A percentile compares a stretch with the other conserved stretches of the same genome.
phyloP scores from a whole-genome alignment of 2,888 invertebrate genomes.

The Dimorphilus gyrociliatus region DNA sequence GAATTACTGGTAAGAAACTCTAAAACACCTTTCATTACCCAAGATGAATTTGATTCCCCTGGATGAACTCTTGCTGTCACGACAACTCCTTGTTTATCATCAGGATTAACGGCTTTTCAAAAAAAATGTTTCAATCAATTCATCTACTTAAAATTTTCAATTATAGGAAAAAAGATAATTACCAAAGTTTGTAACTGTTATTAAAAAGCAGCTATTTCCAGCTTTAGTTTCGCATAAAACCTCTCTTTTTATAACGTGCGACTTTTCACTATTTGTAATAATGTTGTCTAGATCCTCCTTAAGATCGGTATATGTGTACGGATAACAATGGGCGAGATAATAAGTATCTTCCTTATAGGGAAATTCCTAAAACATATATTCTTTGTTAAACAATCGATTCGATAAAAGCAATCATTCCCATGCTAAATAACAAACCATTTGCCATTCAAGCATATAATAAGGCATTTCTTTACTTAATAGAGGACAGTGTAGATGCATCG shows the following conservation, averaged over 20 bases:
- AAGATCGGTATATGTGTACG: constrained; percentile 36
- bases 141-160: no score
- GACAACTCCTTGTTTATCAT: constrained; percentile 26
- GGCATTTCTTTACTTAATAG: constrained; percentile 24
- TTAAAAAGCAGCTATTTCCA: constrained; percentile 35
- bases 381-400: background rate
- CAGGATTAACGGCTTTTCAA: no score
- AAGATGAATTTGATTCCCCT: constrained; percentile 33
- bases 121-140: no score
- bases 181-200: constrained; percentile 34
- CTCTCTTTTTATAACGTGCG: constrained; percentile 20
- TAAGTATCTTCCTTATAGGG: constrained; percentile 24
- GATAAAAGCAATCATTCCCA: no score
- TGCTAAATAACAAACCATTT: constrained; percentile 31
- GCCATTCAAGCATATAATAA: constrained; percentile 33
- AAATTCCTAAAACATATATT: constrained; percentile 23
- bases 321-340: constrained; percentile 36
- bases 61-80: constrained; percentile 34
- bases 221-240: constrained; percentile 34
- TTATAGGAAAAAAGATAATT: constrained; percentile 7
- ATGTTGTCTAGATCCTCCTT: constrained; percentile 29
- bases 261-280: constrained; percentile 17
- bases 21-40: constrained; percentile 35
- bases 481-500: constrained; percentile 24
- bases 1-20: constrained; percentile 25